Percentiles rank a stretch among this genome's conserved stretches.
phyloP scores from a whole-genome alignment of 2,113 vertebrate species.

The Mionectes macconnelli region DNA sequence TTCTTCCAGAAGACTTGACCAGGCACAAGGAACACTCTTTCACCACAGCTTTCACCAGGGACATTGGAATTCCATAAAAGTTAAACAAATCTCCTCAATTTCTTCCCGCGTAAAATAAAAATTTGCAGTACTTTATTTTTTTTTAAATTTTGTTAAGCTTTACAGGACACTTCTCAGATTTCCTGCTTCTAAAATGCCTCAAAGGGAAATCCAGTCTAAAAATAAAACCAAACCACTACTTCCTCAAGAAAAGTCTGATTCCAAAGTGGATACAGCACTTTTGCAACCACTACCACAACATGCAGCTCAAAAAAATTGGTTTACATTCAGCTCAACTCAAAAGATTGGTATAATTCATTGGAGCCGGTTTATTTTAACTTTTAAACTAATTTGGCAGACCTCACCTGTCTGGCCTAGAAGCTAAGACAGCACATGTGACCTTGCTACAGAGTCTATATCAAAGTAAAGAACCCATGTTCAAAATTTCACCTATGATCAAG shows the following conservation, averaged over 20 bases:
- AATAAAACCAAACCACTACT: neutral
- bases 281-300: neutral
- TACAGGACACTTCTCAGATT: neutral
- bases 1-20: neutral
- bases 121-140: neutral
- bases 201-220: neutral
- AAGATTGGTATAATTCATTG: neutral
- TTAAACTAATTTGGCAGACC: neutral
- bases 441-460: neutral
- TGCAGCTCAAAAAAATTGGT: neutral
- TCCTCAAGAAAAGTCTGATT: neutral
- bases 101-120: neutral
- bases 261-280: neutral
- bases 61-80: neutral
- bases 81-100: neutral
- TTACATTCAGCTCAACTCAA: neutral
- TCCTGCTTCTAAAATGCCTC: constrained; percentile 14
- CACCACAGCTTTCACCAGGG: neutral
- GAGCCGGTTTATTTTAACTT: neutral
- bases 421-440: neutral
- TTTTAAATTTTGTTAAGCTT: neutral
- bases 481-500: neutral
- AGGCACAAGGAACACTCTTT: neutral
- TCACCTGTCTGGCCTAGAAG: neutral
- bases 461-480: neutral